Evolutionary conservation across 2,797 vertebrate species (phyloP), one percentile per base, ranked within the genome.

Genomic region (Tragopan temminckii): DNA sequence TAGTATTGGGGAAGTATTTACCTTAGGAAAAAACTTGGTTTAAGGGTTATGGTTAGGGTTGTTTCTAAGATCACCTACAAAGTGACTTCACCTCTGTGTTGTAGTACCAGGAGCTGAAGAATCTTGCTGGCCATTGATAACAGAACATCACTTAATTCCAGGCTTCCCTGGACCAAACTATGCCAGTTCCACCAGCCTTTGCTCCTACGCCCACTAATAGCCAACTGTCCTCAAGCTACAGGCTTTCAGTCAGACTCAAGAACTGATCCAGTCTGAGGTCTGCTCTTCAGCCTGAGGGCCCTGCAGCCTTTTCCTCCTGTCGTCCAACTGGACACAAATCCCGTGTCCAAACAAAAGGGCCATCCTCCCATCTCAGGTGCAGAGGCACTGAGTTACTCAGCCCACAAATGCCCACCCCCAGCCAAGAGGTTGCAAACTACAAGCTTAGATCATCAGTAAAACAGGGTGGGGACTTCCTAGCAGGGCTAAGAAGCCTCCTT

Each of bases 401-500:
- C 53, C 35, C 58, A 53, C 27, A 45, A 45, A 58, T 96, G 87
- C 89, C 92, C 72, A 94, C 72, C 62, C 53, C 16, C 62, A 80
- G 87, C 78, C 86, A 77, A 66, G 91, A 61, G 61, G 75, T 87
- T 90, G 78, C 0, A 0, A 80, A 83, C 62, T 33, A 38, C 63
- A 75, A 66, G 59, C 82, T 96, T 94, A 94, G 85, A 70, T 93
- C 91, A 92, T 89, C 55, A 95, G 69, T 59, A 40, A 80, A 94
- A 85, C 89, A 95, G 94, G 93, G 96, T 88, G 94, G 89, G 94
- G 93, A 92, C 89, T 94, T 94, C 94, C 94, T 66, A 91, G 80
- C 55, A 91, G 46, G 81, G 42, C 2, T 2, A 55, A 36, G 74
- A 79, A 93, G 67, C 74, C 27, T 91, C 70, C 58, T n/a, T 59